Evolutionary conservation across 1,140 invertebrate genomes (phyloP).

Genomic region (Trichomalopsis sarcophagae): DNA sequence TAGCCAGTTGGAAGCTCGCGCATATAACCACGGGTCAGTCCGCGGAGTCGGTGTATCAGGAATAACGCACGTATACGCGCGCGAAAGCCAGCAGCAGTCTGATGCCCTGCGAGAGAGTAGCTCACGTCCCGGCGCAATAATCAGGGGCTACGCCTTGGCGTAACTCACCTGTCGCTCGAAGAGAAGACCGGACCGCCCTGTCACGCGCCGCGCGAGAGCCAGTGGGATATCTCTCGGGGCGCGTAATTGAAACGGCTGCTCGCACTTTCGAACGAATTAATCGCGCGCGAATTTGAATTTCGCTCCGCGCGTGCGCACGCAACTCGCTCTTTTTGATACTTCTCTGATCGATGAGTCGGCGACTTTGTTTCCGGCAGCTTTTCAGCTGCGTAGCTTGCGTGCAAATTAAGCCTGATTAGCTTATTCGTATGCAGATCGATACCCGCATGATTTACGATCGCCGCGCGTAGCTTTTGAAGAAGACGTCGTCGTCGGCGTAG

Average conservation of each 20-base stretch:
- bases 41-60: background rate
- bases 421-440: background rate
- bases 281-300: background rate
- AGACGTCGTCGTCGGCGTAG: background rate
- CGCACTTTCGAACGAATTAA: conserved; percentile 3
- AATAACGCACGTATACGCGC: background rate
- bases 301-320: background rate
- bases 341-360: background rate
- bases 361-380: background rate
- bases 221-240: background rate
- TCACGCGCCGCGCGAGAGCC: conserved; percentile 23
- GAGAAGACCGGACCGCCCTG: background rate
- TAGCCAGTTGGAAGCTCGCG: background rate
- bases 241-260: conserved; percentile 23
- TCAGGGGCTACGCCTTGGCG: background rate
- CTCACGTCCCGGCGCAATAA: background rate
- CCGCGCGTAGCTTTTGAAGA: background rate
- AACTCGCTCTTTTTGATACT: background rate
- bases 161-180: conserved; percentile 3
- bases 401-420: background rate
- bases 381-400: background rate
- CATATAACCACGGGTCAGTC: background rate
- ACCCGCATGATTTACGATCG: background rate
- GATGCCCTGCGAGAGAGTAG: background rate
- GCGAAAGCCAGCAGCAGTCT: background rate